Evolutionary conservation across 2,797 vertebrate species (phyloP).

Genomic region (Dryobates pubescens): DNA sequence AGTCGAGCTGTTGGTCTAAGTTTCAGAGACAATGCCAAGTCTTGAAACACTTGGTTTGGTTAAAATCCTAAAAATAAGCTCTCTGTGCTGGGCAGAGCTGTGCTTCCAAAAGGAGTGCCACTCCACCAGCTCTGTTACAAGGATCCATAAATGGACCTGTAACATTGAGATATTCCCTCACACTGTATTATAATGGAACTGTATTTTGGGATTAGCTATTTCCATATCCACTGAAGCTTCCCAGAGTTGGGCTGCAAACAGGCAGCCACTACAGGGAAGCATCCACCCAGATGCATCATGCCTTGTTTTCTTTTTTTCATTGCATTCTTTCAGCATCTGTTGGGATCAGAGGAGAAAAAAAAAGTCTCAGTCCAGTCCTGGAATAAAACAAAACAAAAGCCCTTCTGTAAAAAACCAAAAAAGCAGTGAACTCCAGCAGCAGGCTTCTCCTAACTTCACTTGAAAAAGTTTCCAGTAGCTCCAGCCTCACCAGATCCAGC

Average conservation of each 20-base stretch:
- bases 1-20: background rate
- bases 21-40: background rate
- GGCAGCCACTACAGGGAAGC: background rate
- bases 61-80: slow-evolving; percentile 12
- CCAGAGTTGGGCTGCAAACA: background rate
- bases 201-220: background rate
- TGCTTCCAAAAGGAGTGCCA: background rate
- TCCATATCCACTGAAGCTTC: background rate
- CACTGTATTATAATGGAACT: background rate
- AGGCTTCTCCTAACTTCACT: background rate
- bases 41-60: background rate
- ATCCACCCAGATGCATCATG: background rate
- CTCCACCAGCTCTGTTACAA: background rate
- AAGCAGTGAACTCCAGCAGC: background rate
- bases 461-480: slow-evolving; percentile 11
- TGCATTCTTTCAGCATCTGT: background rate
- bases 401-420: background rate
- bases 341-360: background rate
- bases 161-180: background rate
- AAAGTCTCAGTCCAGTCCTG: background rate
- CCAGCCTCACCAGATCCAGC: background rate
- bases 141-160: background rate
- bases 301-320: background rate
- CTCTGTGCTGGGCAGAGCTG: background rate
- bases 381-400: background rate